Base-by-base conservation (phyloP, 1,140 invertebrate species). In the Aphis gossypii region DNA sequence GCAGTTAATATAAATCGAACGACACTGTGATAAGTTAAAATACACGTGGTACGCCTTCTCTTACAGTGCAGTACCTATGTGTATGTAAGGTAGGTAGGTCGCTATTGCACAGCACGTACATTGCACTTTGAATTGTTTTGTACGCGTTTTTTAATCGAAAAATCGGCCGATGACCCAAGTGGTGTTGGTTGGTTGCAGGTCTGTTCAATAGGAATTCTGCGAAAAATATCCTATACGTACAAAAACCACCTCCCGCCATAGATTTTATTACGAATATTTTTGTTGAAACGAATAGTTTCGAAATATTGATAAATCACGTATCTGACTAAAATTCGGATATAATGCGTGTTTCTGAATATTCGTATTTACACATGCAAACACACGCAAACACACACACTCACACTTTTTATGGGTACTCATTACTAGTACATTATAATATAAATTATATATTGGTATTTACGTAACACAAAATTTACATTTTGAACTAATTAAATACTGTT, bases 61-160 rank as follows among this genome's bases (percentile, higher is more conserved):
- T 5, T 30, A 8, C 83, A 84, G 83, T 46, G 11, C 2, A 46
- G 23, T 30, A 41, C 44, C 23, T 76, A 35, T 83, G 35, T 84
- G 35, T 30, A 30, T 89, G 87, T 89, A n/a, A 89, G 20, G n/a
- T 54, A 89, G 48, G 18, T 54, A 88, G n/a, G n/a, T 89, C 35
- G n/a, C 20, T 25, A 21, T n/a, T 89, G 84, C 44, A 38, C 84
- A 30, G 18, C 46, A 89, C 87, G 87, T 88, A 51, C 86, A n/a
- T 88, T 88, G 86, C n/a, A 89, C n/a, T 89, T 89, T 54, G 48
- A 54, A 89, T 89, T 38, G 48, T 54, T 89, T 89, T 89, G 46
- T 54, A 25, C 87, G 87, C 30, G 20, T 51, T 88, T 76, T 83
- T 88, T 88, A 88, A 88, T 88, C 87, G 48, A 89, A 89, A 89